These are phyloP conservation scores for Caloenas nicobarica DNA, from an alignment of 2,113 vertebrate species.

Conservation along the genomic window DNA sequence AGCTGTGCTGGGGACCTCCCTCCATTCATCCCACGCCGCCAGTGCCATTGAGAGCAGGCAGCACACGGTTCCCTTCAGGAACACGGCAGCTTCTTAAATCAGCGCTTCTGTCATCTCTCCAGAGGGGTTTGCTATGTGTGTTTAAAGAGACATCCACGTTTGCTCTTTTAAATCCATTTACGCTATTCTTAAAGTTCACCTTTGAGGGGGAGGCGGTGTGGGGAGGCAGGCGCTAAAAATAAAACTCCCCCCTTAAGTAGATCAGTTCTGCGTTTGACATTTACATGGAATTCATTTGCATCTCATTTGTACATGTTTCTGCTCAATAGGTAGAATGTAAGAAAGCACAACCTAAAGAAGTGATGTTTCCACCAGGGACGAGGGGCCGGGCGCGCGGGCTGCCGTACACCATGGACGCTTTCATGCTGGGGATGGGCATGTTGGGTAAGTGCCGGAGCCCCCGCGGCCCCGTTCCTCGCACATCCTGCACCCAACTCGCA, in stretches of 20 bases:
- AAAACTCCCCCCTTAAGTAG: slow-evolving; percentile 66
- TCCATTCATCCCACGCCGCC: neutral
- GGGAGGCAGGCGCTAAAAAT: slow-evolving; percentile 74
- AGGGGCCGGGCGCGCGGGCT: slow-evolving; percentile 92
- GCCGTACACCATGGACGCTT: slow-evolving; percentile 97
- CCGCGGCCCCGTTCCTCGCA: neutral
- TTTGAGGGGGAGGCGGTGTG: slow-evolving; percentile 28
- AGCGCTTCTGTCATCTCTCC: neutral
- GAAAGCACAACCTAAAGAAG: slow-evolving; percentile 99
- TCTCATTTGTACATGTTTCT: slow-evolving; percentile 81
- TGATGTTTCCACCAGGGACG: slow-evolving; percentile 98
- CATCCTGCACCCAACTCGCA: too few relatives aligned
- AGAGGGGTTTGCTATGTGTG: neutral
- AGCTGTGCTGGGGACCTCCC: slow-evolving; percentile 16
- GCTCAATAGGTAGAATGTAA: slow-evolving; percentile 98
- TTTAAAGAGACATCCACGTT: slow-evolving; percentile 45
- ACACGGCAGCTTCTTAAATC: neutral
- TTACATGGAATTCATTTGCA: slow-evolving; percentile 83
- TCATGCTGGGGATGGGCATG: slow-evolving; percentile 99
- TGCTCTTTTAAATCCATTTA: slow-evolving; percentile 61
- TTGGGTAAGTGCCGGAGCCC: slow-evolving; percentile 85
- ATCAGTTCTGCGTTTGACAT: slow-evolving; percentile 80
- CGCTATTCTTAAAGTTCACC: slow-evolving; percentile 60
- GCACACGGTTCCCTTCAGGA: neutral
- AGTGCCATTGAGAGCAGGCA: neutral